Evolutionary conservation across 92 coral and sea anemone genomes (phyloP).

Genomic region (Heteractis magnifica): DNA sequence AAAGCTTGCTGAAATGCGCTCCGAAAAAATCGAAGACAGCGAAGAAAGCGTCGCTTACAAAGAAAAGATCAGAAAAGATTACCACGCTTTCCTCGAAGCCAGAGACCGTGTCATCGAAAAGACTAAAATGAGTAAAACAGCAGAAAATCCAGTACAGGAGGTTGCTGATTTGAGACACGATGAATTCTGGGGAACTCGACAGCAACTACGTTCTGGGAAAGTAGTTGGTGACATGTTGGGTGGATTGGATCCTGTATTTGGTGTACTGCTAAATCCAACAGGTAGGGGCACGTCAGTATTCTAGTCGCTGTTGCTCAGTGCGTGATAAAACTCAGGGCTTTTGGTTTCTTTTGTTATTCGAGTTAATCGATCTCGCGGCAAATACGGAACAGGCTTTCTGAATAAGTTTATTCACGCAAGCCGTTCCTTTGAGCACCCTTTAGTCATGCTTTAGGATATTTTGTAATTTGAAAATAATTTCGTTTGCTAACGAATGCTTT

Average conservation of each 20-base stretch:
- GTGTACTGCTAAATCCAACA: constrained; percentile 58
- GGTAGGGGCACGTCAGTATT: constrained; percentile 24
- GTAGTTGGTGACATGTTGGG: constrained; percentile 55
- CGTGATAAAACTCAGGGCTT: too few species aligned
- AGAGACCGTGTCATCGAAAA: constrained; percentile 13
- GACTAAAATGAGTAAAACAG: background rate
- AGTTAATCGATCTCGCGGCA: too few species aligned
- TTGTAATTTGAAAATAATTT: too few species aligned
- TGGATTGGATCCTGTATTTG: constrained; percentile 59
- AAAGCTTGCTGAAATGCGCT: constrained; percentile 41
- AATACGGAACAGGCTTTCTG: too few species aligned
- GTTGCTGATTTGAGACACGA: constrained; percentile 21
- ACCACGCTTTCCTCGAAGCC: constrained; percentile 3
- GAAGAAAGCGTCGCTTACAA: constrained; percentile 3
- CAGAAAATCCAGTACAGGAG: background rate
- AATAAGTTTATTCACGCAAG: too few species aligned
- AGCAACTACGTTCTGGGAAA: constrained; percentile 58
- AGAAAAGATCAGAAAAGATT: constrained; percentile 19
- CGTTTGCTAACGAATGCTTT: too few species aligned
- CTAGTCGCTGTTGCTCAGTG: background rate
- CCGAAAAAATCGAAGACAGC: constrained; percentile 8
- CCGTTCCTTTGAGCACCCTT: too few species aligned
- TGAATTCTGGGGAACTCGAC: constrained; percentile 60
- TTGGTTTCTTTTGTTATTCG: too few species aligned
- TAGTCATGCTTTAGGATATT: too few species aligned